phyloP scores from a whole-genome alignment of 2,888 invertebrate genomes.

The Oscheius sp. region DNA sequence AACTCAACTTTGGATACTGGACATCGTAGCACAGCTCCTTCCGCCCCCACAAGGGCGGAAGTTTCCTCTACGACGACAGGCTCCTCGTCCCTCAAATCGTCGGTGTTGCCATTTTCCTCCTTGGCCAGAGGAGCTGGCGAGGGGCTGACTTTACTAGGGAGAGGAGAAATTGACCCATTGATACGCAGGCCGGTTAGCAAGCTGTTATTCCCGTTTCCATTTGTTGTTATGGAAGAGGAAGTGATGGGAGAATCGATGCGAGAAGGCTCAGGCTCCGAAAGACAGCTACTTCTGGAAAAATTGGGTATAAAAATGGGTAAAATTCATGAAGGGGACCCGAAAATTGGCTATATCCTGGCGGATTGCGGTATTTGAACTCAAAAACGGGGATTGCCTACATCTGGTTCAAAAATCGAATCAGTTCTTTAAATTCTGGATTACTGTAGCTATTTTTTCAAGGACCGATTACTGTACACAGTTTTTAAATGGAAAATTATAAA shows the following conservation, averaged over 20 bases:
- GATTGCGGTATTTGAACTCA: no score
- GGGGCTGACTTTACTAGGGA: constrained; percentile 13
- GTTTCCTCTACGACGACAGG: constrained; percentile 59
- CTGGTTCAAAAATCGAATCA: no score
- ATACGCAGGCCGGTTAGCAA: neutral
- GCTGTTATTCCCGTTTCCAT: constrained; percentile 8
- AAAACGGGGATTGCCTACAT: no score
- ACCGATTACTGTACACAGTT: no score
- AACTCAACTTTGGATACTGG: constrained; percentile 90
- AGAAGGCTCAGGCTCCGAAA: neutral
- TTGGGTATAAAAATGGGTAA: neutral
- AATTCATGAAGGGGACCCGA: no score
- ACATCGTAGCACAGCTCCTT: constrained; percentile 86
- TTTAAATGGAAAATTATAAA: no score
- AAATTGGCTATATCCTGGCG: no score
- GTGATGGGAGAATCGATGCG: constrained; percentile 12
- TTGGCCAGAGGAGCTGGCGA: constrained; percentile 28
- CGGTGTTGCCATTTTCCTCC: constrained; percentile 27
- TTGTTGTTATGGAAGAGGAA: neutral
- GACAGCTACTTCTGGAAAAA: neutral
- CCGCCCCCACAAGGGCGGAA: constrained; percentile 42
- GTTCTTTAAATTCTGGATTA: no score
- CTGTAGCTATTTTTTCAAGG: no score
- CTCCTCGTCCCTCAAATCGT: constrained; percentile 39
- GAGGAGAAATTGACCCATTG: constrained; percentile 27